A percentile compares a stretch with the other conserved stretches of the same genome.
phyloP scores from a whole-genome alignment of 2,797 vertebrate genomes.

The Micropoecilia bifurca region DNA sequence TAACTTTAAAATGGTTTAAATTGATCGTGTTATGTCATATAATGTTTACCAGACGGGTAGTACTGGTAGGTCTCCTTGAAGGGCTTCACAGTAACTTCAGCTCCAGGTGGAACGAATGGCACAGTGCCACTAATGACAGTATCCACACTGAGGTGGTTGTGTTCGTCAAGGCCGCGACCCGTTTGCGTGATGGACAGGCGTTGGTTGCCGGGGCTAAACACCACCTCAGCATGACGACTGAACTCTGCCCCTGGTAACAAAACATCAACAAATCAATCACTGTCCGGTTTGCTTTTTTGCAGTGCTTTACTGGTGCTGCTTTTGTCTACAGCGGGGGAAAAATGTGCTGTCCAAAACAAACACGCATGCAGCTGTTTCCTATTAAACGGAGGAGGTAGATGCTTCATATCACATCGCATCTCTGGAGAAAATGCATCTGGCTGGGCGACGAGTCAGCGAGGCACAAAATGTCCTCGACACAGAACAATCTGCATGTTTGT shows the following conservation, averaged over 20 bases:
- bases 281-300: conserved; percentile 7
- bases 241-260: conserved; percentile 87
- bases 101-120: conserved; percentile 84
- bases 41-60: conserved; percentile 85
- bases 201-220: conserved; percentile 90
- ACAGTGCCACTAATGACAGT: conserved; percentile 86
- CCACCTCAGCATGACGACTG: conserved; percentile 84
- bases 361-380: conserved; percentile 69
- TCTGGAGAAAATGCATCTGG: conserved; percentile 74
- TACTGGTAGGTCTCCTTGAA: conserved; percentile 92
- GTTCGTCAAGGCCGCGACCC: conserved; percentile 85
- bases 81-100: conserved; percentile 84
- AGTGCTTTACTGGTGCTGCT: neutral
- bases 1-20: neutral
- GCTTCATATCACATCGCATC: conserved; percentile 64
- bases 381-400: conserved; percentile 66
- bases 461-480: conserved; percentile 20
- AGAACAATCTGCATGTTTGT: conserved; percentile 40
- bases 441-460: conserved; percentile 34
- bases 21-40: neutral
- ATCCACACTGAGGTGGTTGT: conserved; percentile 89
- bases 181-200: conserved; percentile 85
- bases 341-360: conserved; percentile 34
- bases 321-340: conserved; percentile 21
- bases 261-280: neutral